phyloP scores from a whole-genome alignment of 2,113 vertebrate genomes.

The Malurus elegans region DNA sequence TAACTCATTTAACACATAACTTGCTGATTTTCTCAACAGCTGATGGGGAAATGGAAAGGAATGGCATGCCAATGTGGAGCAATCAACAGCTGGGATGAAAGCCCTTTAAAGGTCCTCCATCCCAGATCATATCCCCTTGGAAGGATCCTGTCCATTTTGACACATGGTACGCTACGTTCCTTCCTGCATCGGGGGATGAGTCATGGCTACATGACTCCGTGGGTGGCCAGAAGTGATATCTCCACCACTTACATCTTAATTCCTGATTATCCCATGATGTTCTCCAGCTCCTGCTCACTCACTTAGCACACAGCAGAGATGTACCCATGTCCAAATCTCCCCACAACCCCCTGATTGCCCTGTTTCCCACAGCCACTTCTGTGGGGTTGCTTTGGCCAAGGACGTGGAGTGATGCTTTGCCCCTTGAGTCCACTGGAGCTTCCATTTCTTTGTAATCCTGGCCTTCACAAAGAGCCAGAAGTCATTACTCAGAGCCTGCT shows the following conservation, averaged over 20 bases:
- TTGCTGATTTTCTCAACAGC: background rate
- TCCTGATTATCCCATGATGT: constrained; percentile 56
- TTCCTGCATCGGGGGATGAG: constrained; percentile 58
- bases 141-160: constrained; percentile 46
- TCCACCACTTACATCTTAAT: constrained; percentile 46
- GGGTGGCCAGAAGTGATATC: constrained; percentile 62
- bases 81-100: background rate
- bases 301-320: background rate
- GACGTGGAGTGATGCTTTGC: background rate
- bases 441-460: background rate
- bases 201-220: constrained; percentile 56
- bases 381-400: background rate
- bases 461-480: background rate
- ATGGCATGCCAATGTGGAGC: background rate
- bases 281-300: constrained; percentile 23
- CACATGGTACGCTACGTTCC: background rate
- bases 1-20: background rate
- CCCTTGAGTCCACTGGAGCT: background rate
- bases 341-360: background rate
- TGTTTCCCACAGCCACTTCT: too few relatives aligned
- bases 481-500: background rate
- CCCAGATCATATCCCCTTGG: background rate
- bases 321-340: background rate
- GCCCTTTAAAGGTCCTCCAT: background rate
- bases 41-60: background rate